Base-by-base conservation (phyloP, 2,797 vertebrate species). In the Malurus splendens region DNA sequence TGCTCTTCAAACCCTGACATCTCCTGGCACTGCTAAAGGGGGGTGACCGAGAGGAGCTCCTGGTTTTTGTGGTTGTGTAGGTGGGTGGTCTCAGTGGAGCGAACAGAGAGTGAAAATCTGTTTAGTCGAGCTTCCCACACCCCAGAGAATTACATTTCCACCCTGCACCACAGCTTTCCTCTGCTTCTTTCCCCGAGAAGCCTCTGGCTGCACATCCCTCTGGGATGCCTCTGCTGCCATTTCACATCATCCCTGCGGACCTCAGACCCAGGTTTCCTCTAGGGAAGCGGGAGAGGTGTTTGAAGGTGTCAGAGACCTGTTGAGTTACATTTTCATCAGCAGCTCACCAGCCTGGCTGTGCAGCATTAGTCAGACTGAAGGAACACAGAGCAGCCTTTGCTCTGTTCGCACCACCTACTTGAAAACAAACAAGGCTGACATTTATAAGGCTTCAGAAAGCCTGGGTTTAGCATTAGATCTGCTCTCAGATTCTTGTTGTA, bases 381-480 rank as follows among this genome's bases (percentile, higher is more conserved):
- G 24, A 72, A 33, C 59, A 36, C 6, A 17, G 59, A 86, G 41
- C 23, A 80, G 41, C 52, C 59, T 78, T 85, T 90, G 36, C 55
- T 75, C 52, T 87, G 2, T 78, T 83, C n/a, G 59, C 44, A 19
- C 39, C 47, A 22, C 55, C 44, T 64, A 36, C 75, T 39, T 48
- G 60, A 81, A 81, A 92, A 52, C 68, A 82, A 92, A 82, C 61
- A 81, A 82, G 51, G 55, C 24, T 95, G 90, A 85, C 45, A 42
- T 89, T 89, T 83, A 68, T 33, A 55, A 64, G 50, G 44, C 20
- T 48, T 82, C 48, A 90, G 36, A 30, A 82, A 92, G 41, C 42
- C 36, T 65, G 33, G 13, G 4, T 61, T 74, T 74, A 77, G 36
- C 25, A 32, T 71, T 23, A 77, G 54, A 56, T 85, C 56, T 56